Percentiles rank a stretch among this genome's conserved stretches.
phyloP scores from a whole-genome alignment of 2,888 invertebrate genomes.

The Drosophila neonasuta region DNA sequence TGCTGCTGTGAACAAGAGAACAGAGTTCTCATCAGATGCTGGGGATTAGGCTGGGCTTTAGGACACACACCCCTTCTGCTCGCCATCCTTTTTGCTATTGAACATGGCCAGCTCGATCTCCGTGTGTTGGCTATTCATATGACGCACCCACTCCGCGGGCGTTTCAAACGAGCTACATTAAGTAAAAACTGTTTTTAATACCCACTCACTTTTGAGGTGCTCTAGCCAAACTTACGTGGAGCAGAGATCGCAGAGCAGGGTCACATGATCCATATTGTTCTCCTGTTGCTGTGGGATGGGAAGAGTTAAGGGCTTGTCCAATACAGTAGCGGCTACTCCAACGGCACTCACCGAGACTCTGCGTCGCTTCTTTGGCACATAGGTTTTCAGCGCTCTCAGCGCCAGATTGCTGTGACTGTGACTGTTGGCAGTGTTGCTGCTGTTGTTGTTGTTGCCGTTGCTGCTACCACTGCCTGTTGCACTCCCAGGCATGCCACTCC shows the following conservation, averaged over 20 bases:
- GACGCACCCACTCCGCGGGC: constrained; percentile 93
- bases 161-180: constrained; percentile 85
- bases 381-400: constrained; percentile 68
- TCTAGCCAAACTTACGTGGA: constrained; percentile 83
- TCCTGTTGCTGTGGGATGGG: constrained; percentile 84
- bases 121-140: constrained; percentile 92
- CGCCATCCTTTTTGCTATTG: constrained; percentile 80
- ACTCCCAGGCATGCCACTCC: constrained; percentile 41
- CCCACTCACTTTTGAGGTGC: not conserved
- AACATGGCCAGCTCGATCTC: constrained; percentile 89
- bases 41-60: constrained; percentile 80
- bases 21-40: constrained; percentile 65
- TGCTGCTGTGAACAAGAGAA: constrained; percentile 61
- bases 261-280: constrained; percentile 85
- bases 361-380: constrained; percentile 82
- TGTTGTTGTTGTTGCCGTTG: constrained; percentile 44
- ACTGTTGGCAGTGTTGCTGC: constrained; percentile 43
- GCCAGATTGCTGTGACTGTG: constrained; percentile 49
- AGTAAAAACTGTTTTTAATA: not conserved
- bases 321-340: constrained; percentile 34
- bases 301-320: constrained; percentile 49
- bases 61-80: constrained; percentile 85
- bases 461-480: constrained; percentile 36
- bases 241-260: constrained; percentile 90
- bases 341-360: constrained; percentile 83